A percentile compares a stretch with the other conserved stretches of the same genome.
Conservation (phyloP, 2,113 vertebrate species). For the Antechinus flavipes region DNA sequence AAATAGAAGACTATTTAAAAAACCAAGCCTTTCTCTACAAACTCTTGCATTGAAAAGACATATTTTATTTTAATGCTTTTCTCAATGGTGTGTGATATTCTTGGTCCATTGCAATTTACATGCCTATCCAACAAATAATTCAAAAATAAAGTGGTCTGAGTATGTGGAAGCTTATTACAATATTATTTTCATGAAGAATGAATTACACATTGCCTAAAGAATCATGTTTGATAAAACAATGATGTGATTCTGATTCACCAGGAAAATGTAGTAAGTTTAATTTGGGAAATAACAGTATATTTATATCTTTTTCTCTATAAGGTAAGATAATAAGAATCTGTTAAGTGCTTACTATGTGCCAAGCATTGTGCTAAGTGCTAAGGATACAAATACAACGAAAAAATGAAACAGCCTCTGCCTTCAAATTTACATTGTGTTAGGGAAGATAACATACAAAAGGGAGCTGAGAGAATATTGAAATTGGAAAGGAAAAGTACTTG, state of each 20-base stretch:
- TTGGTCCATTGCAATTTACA: conserved; percentile 58
- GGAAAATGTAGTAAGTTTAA: conserved; percentile 37
- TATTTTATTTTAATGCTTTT: conserved; percentile 57
- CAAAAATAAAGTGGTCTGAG: conserved; percentile 66
- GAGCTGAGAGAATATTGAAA: not conserved
- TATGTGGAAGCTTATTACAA: conserved; percentile 63
- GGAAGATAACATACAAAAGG: not conserved
- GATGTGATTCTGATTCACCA: conserved; percentile 3
- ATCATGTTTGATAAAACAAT: conserved; percentile 46
- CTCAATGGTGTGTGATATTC: conserved; percentile 54
- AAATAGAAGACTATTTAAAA: conserved; percentile 68
- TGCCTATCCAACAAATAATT: conserved; percentile 63
- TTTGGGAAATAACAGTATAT: conserved; percentile 31
- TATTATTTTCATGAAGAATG: conserved; percentile 68
- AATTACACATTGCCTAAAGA: conserved; percentile 70
- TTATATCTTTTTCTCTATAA: not conserved
- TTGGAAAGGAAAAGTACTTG: not conserved
- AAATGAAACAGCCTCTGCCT: not conserved
- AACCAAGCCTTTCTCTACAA: conserved; percentile 62
- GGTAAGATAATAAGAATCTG: not conserved
- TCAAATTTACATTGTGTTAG: not conserved
- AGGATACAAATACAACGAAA: not conserved
- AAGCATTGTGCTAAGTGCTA: not conserved
- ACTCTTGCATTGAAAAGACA: conserved; percentile 59
- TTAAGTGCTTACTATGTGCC: not conserved